Conservation (phyloP, 2,888 invertebrate genomes). For the Phasia obesa region DNA sequence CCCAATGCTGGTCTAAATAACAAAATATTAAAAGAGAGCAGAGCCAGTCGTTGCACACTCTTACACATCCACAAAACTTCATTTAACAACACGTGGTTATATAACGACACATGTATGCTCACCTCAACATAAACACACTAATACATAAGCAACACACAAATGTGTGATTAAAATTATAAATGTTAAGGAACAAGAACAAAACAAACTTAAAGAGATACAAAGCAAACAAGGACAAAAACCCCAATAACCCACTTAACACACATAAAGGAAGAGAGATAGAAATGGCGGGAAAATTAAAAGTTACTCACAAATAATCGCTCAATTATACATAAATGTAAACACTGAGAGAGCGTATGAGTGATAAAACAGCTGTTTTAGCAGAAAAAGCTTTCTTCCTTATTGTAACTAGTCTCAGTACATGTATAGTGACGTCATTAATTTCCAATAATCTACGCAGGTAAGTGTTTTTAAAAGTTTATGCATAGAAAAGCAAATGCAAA, state of each 20-base stretch:
- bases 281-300: conserved; percentile 59
- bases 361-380: conserved; percentile 31
- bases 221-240: conserved; percentile 10
- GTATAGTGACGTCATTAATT: conserved; percentile 55
- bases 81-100: conserved; percentile 64
- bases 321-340: neutral
- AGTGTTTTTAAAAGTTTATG: neutral
- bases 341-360: conserved; percentile 19
- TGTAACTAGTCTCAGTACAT: neutral
- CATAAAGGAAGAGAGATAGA: neutral
- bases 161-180: neutral
- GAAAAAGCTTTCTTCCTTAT: conserved; percentile 2
- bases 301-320: neutral
- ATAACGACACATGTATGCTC: conserved; percentile 49
- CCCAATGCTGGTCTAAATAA: no score
- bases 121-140: neutral
- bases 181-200: conserved; percentile 9
- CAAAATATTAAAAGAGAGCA: no score
- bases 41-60: neutral
- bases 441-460: conserved; percentile 45
- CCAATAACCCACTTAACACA: conserved; percentile 60
- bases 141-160: neutral
- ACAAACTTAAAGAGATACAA: conserved; percentile 10
- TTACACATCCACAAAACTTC: conserved; percentile 9
- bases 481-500: neutral